A percentile compares a stretch with the other conserved stretches of the same genome.
These are phyloP conservation scores for Mionectes macconnelli DNA, from an alignment of 2,113 vertebrate species.

Conservation along the genomic window DNA sequence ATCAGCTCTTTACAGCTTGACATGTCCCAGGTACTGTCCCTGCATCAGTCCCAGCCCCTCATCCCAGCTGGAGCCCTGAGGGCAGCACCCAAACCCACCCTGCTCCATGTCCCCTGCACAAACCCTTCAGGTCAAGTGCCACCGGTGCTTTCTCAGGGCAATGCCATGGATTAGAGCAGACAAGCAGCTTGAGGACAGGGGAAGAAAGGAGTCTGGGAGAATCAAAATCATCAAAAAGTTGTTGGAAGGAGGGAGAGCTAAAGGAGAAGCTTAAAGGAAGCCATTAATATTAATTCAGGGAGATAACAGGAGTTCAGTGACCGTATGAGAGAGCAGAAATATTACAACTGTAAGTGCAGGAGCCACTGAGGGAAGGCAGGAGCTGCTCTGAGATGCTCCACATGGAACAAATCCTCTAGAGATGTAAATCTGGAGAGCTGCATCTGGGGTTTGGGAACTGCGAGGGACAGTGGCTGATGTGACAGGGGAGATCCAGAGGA, in stretches of 20 bases:
- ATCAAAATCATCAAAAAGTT: background rate
- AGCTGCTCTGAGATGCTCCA: background rate
- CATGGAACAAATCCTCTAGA: background rate
- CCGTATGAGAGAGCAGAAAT: background rate
- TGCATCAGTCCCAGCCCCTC: background rate
- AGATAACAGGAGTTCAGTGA: slow-evolving; percentile 18
- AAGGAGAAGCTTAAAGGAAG: background rate
- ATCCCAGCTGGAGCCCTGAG: background rate
- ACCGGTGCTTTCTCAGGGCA: background rate
- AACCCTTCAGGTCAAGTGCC: background rate
- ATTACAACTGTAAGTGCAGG: background rate
- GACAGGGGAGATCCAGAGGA: background rate
- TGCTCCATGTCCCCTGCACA: rapidly evolving
- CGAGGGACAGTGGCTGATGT: background rate
- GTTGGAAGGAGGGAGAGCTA: background rate
- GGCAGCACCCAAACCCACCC: background rate
- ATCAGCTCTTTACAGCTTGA: background rate
- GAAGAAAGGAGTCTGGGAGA: background rate
- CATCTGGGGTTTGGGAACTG: background rate
- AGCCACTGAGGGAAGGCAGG: background rate
- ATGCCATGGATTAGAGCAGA: background rate
- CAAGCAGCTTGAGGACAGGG: background rate
- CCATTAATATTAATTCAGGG: slow-evolving; percentile 20
- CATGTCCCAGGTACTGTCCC: background rate
- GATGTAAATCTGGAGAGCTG: background rate